Evolutionary conservation across 2,888 invertebrate genomes (phyloP).

Genomic region (Nematopogon swammerdamellus): DNA sequence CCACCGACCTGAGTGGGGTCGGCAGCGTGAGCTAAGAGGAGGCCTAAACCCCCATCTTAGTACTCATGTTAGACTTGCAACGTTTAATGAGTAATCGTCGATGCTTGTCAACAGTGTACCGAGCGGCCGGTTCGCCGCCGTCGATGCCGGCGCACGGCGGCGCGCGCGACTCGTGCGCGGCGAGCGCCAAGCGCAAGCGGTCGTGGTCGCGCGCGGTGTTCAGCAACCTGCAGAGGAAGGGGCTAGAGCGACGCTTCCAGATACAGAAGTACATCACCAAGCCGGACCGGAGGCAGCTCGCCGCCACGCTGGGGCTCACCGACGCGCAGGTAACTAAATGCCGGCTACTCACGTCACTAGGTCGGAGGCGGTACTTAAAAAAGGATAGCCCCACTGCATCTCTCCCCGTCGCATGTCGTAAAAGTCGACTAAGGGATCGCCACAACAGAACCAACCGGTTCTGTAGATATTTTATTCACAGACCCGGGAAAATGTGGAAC

Average conservation of each 20-base stretch:
- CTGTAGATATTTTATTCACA: too few species aligned
- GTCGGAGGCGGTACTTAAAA: too few species aligned
- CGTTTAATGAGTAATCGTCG: too few species aligned
- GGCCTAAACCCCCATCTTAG: too few species aligned
- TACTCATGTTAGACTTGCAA: too few species aligned
- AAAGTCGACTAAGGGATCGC: too few species aligned
- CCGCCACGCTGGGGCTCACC: constrained; percentile 86
- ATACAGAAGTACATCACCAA: constrained; percentile 96
- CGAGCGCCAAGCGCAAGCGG: constrained; percentile 71
- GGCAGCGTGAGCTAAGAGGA: too few species aligned
- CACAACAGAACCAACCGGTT: too few species aligned
- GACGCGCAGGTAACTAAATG: constrained; percentile 76
- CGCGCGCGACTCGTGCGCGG: constrained; percentile 48
- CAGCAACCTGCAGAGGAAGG: constrained; percentile 91
- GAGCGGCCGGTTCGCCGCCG: constrained; percentile 16
- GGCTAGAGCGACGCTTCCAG: constrained; percentile 87
- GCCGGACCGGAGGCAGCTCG: constrained; percentile 87
- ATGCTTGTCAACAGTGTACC: constrained; percentile 12
- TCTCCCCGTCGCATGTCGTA: too few species aligned
- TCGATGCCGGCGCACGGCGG: constrained; percentile 25
- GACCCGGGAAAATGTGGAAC: too few species aligned
- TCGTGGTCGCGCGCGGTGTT: constrained; percentile 96
- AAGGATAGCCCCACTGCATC: too few species aligned
- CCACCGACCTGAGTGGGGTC: too few species aligned
- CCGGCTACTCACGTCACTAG: not conserved